Evolutionary conservation across 2,113 vertebrate genomes (phyloP), one percentile per base, ranked within the genome.

Genomic region (Scolopax mira): DNA sequence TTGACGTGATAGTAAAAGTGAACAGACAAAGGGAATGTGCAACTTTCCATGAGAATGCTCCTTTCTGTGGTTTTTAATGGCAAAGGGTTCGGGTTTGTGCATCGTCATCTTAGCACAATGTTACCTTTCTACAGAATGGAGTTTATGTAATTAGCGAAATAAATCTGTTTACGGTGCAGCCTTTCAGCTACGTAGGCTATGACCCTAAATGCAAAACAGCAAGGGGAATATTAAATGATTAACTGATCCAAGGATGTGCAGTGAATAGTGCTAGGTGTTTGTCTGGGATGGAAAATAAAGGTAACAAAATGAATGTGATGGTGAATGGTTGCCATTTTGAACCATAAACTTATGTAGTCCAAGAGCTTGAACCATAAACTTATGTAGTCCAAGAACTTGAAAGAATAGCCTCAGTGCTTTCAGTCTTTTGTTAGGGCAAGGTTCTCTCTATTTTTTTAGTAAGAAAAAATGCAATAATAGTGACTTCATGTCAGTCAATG

Each of bases 221-320:
- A 84, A 51, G 49, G 11, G 16, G 19, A 84, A 77, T 73, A 79
- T 87, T 89, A 81, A 92, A 92, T 88, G 65, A 92, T 94, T 89
- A 89, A 95, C 85, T 92, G 74, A 71, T 91, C 31, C 24, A 87
- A 71, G 84, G 94, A 89, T 55, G 22, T 85, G 18, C 51, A 46
- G n/a, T 62, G 37, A 81, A 49, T 82, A 79, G 71, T 84, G 67
- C 62, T 80, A 66, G 44, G 21, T 91, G 80, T 93, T 93, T 88
- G 35, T 71, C 70, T 70, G 57, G 67, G 55, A 41, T 90, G 51
- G 39, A 85, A 85, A 93, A 80, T 57, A 64, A 89, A 87, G 19
- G 65, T 42, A 15, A 35, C 28, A 78, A 74, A 88, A 70, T 64
- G 28, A 74, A 82, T 83, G 57, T 37, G 35, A 42, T 39, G 44